Percentiles rank a stretch among this genome's conserved stretches.
phyloP scores from a whole-genome alignment of 2,113 vertebrate genomes.

The Edolisoma coerulescens region DNA sequence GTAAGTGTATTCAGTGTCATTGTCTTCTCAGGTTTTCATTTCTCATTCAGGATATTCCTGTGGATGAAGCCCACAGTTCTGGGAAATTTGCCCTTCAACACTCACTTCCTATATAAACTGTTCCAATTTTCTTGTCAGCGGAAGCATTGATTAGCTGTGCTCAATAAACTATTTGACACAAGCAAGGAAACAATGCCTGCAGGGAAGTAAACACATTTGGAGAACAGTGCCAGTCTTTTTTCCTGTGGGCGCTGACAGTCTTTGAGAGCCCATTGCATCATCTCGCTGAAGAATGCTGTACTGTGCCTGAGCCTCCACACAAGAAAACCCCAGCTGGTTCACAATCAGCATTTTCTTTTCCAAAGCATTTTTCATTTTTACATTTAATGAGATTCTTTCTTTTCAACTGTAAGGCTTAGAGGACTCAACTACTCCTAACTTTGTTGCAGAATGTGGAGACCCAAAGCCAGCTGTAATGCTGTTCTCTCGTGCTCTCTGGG shows the following conservation, averaged over 20 bases:
- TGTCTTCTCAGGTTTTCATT: neutral
- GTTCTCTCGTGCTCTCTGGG: neutral
- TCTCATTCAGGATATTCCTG: neutral
- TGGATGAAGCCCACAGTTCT: neutral
- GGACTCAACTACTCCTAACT: neutral
- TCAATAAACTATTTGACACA: conserved; percentile 65
- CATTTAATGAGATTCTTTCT: conserved; percentile 8
- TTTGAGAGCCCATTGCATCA: conserved; percentile 48
- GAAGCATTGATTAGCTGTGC: conserved; percentile 62
- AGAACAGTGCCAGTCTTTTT: conserved; percentile 61
- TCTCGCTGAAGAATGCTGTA: conserved; percentile 25
- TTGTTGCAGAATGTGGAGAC: neutral
- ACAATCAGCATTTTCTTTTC: conserved; percentile 25
- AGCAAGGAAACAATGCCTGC: conserved; percentile 52
- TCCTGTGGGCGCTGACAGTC: conserved; percentile 24
- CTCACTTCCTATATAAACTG: conserved; percentile 39
- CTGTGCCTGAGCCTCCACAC: conserved; percentile 18
- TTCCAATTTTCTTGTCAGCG: conserved; percentile 46
- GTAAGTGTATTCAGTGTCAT: neutral
- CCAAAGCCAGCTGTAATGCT: neutral
- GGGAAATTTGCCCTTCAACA: conserved; percentile 41
- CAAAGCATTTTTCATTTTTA: conserved; percentile 10
- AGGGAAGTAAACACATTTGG: conserved; percentile 54
- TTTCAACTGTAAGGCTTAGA: neutral
- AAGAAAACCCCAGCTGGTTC: conserved; percentile 18